A percentile compares a stretch with the other conserved stretches of the same genome.
These are phyloP conservation scores for Valencia hispanica DNA, from an alignment of 2,797 vertebrate species.

Conservation along the genomic window DNA sequence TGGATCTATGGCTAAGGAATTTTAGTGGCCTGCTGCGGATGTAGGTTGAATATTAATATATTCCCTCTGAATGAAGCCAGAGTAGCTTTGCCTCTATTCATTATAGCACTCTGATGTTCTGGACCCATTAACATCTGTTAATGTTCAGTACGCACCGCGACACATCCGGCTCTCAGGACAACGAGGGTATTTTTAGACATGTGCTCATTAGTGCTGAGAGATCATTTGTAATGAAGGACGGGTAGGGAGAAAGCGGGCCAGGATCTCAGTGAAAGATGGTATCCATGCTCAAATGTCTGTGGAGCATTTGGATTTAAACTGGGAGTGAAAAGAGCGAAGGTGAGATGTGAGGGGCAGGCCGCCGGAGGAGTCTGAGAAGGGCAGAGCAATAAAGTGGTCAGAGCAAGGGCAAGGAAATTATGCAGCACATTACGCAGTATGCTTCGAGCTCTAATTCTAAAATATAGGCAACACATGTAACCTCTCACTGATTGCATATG, in stretches of 20 bases:
- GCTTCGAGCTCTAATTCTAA: conserved; percentile 31
- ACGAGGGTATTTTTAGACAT: conserved; percentile 81
- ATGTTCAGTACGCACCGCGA: conserved; percentile 70
- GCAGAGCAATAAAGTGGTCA: conserved; percentile 57
- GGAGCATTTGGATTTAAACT: conserved; percentile 51
- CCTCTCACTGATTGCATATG: conserved; percentile 54
- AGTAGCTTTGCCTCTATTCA: conserved; percentile 59
- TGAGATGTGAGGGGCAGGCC: conserved; percentile 59
- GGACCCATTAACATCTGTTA: conserved; percentile 81
- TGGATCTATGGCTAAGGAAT: conserved; percentile 61
- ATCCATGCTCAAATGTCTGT: conserved; percentile 72
- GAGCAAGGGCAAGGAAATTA: conserved; percentile 69
- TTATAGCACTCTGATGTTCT: conserved; percentile 69
- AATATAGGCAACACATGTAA: conserved; percentile 55
- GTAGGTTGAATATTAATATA: conserved; percentile 70
- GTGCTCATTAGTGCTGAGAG: conserved; percentile 81
- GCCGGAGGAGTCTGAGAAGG: conserved; percentile 60
- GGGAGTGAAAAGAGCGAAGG: conserved; percentile 38
- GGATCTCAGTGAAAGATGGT: conserved; percentile 64
- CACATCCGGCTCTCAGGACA: conserved; percentile 73
- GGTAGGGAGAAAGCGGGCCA: conserved; percentile 61
- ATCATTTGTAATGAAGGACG: conserved; percentile 78
- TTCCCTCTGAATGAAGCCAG: conserved; percentile 55
- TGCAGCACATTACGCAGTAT: conserved; percentile 53
- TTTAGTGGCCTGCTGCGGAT: conserved; percentile 55